phyloP scores from a whole-genome alignment of 2,113 vertebrate genomes.

The Neopipo cinnamomea region DNA sequence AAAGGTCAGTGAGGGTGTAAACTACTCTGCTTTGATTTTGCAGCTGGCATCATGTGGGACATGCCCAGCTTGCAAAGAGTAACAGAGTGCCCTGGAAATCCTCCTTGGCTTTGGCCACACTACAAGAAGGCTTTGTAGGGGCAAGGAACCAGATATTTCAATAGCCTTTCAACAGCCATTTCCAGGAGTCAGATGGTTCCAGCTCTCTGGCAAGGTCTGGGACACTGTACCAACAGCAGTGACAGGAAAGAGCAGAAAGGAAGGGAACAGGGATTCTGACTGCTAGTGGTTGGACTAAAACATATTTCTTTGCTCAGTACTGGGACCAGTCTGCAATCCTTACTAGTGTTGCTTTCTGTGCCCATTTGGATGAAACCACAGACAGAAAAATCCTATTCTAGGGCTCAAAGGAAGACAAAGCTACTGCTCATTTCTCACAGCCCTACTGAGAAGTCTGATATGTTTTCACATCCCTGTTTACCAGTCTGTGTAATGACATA shows the following conservation, averaged over 20 bases:
- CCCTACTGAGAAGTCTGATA: neutral
- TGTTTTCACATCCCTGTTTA: neutral
- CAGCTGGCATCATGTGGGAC: neutral
- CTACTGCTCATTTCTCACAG: neutral
- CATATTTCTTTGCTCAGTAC: neutral
- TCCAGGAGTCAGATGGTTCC: neutral
- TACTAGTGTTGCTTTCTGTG: neutral
- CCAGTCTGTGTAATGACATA: neutral
- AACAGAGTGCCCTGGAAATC: neutral
- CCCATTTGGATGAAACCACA: neutral
- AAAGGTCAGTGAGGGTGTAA: neutral
- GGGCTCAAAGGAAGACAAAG: neutral
- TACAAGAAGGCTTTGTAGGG: neutral
- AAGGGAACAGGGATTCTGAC: neutral
- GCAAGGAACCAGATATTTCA: neutral
- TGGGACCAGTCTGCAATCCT: neutral
- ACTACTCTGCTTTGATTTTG: neutral
- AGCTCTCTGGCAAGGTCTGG: neutral
- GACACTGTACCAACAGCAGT: neutral
- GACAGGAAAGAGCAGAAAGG: neutral
- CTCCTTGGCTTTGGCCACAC: neutral
- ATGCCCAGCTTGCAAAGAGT: neutral
- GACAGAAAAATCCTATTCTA: neutral
- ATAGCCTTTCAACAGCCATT: neutral
- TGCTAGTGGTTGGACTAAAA: neutral